Evolutionary conservation across 2,888 invertebrate species (phyloP), one percentile per base, ranked within the genome.

Genomic region (Ypsolopha scabrella): DNA sequence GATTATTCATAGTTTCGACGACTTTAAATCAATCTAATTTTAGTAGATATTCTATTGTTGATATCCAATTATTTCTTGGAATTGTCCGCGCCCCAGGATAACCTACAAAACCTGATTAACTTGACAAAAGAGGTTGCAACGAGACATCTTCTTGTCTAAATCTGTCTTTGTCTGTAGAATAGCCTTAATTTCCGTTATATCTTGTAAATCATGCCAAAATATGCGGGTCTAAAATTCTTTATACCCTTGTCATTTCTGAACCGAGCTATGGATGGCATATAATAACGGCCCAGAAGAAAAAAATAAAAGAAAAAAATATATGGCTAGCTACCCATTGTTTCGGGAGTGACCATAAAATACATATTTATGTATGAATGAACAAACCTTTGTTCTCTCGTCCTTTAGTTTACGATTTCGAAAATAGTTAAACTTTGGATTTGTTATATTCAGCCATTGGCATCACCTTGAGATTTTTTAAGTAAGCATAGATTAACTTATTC

Each of bases 291-390:
- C 59, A 53, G 68, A 68, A 72, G 73, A 67, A 66, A 56, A 41
- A 47, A 62, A 54, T 53, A 69, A 70, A 72, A 68, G 71, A 67
- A 61, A 61, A 59, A 59, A 64, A 72, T n/a, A 70, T 68, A 51
- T n/a, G 6, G 45, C 37, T 65, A 60, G 62, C 63, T 56, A 50
- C 74, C n/a, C 71, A 77, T 79, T 80, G 77, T 80, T 72, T 63
- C 67, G 54, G 53, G 54, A 67, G 70, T 67, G 65, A 68, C 67
- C 67, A 72, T 75, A 67, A 73, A 71, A 44, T 51, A 45, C 67
- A 58, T 70, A 70, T 70, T 67, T 69, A 70, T 72, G 68, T 68
- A 69, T 69, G 65, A 68, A 68, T 72, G 68, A 72, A 74, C 70
- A 63, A 62, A 60, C 63, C 67, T 71, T 73, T 75, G 75, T 75